A percentile compares a stretch with the other conserved stretches of the same genome.
Conservation (phyloP, 1,140 invertebrate genomes). For the Microplitis mediator region DNA sequence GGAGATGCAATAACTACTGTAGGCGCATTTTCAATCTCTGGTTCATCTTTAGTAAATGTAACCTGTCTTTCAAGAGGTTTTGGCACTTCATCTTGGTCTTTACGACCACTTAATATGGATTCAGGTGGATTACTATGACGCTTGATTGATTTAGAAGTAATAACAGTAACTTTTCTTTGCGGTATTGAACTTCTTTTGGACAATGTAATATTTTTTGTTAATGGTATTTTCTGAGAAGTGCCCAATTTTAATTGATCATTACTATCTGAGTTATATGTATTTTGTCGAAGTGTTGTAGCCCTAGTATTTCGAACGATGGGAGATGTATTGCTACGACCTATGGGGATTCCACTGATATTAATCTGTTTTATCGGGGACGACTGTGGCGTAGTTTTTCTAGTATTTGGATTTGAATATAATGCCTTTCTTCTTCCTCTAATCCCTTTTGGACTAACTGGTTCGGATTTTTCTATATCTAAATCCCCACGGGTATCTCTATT, state of each 20-base stretch:
- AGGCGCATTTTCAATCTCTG: constrained; percentile 58
- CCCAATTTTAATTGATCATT: constrained; percentile 40
- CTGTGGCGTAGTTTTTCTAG: constrained; percentile 49
- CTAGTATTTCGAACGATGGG: constrained; percentile 54
- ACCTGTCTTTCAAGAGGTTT: constrained; percentile 76
- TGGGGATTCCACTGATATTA: constrained; percentile 46
- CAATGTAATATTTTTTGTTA: constrained; percentile 23
- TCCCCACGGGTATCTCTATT: constrained; percentile 50
- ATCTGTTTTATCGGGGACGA: constrained; percentile 51
- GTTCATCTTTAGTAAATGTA: constrained; percentile 86
- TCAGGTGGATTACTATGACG: constrained; percentile 47
- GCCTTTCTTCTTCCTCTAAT: constrained; percentile 80
- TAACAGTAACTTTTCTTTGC: constrained; percentile 42
- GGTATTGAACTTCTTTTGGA: constrained; percentile 48
- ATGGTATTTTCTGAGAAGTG: constrained; percentile 36
- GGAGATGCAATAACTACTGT: constrained; percentile 47
- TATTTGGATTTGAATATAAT: constrained; percentile 63
- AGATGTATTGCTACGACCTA: constrained; percentile 54
- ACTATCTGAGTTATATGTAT: constrained; percentile 36
- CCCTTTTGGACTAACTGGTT: constrained; percentile 65
- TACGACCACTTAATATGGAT: constrained; percentile 27
- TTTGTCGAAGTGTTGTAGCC: constrained; percentile 52
- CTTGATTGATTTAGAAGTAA: constrained; percentile 43
- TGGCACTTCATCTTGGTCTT: constrained; percentile 38
- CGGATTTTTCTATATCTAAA: constrained; percentile 47